phyloP scores from a whole-genome alignment of 2,888 invertebrate species.

The Phytoseiulus persimilis region DNA sequence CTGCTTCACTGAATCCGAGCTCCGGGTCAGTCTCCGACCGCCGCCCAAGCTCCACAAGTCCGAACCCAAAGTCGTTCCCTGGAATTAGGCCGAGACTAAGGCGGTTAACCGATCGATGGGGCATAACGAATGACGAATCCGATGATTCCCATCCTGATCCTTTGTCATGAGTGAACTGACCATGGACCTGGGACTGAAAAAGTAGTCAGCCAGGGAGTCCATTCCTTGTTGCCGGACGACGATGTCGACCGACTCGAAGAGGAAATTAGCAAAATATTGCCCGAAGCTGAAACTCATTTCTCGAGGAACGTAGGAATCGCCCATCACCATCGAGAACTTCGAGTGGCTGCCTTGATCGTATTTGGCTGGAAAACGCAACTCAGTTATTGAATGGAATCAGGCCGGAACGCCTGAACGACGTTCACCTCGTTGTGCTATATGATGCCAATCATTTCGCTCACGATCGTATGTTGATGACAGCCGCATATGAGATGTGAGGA shows the following conservation, averaged over 20 bases:
- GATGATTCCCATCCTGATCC: no score
- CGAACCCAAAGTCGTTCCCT: constrained; percentile 12
- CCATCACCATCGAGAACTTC: constrained; percentile 23
- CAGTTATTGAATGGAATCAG: background rate
- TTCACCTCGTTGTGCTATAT: no score
- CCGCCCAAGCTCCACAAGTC: background rate
- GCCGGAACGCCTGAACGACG: no score
- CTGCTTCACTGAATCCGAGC: background rate
- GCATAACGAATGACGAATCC: no score
- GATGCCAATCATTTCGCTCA: no score
- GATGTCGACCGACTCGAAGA: background rate
- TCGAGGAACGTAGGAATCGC: constrained; percentile 12
- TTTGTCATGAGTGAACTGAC: background rate
- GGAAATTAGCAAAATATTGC: background rate
- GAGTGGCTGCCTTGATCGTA: background rate
- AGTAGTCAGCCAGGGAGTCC: background rate
- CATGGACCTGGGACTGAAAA: background rate
- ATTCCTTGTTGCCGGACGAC: constrained; percentile 24
- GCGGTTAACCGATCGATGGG: background rate
- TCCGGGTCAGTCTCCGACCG: background rate
- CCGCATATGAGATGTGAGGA: constrained; percentile 7
- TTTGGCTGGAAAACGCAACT: background rate
- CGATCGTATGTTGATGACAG: constrained; percentile 9
- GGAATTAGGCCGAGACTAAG: background rate
- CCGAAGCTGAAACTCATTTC: background rate